Conservation (phyloP, 2,113 vertebrate species). For the Phaethon lepturus region DNA sequence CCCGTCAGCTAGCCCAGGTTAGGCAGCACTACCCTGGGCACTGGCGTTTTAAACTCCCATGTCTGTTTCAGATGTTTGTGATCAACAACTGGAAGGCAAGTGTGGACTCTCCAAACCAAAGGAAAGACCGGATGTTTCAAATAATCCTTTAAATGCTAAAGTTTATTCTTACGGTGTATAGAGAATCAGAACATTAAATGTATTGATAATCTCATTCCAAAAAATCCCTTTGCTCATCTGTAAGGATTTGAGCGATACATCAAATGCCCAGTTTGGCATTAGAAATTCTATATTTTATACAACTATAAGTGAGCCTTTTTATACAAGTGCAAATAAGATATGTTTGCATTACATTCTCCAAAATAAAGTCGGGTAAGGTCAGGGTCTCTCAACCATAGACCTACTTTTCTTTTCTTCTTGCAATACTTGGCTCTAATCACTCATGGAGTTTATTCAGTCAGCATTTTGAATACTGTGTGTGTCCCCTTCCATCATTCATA, state of each 20-base stretch:
- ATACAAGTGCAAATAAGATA: background rate
- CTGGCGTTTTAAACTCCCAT: background rate
- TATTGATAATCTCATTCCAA: background rate
- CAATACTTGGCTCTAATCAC: background rate
- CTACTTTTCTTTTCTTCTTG: background rate
- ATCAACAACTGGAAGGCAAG: background rate
- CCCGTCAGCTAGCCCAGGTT: background rate
- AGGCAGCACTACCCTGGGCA: background rate
- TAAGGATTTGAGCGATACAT: background rate
- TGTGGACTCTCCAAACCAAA: background rate
- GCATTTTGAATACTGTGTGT: background rate
- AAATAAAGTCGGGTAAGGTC: background rate
- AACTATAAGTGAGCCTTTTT: background rate
- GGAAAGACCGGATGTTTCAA: background rate
- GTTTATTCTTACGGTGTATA: background rate
- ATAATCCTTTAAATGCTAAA: background rate
- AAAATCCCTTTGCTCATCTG: background rate
- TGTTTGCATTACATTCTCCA: background rate
- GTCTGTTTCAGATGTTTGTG: background rate
- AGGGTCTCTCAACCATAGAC: background rate
- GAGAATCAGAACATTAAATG: conserved; percentile 2
- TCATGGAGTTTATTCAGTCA: conserved; percentile 24
- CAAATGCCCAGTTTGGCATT: background rate
- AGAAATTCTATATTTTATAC: background rate
- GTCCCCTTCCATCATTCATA: conserved; percentile 21